These are phyloP conservation scores for Morone chrysops DNA, from an alignment of 2,113 vertebrate genomes.

Conservation along the genomic window DNA sequence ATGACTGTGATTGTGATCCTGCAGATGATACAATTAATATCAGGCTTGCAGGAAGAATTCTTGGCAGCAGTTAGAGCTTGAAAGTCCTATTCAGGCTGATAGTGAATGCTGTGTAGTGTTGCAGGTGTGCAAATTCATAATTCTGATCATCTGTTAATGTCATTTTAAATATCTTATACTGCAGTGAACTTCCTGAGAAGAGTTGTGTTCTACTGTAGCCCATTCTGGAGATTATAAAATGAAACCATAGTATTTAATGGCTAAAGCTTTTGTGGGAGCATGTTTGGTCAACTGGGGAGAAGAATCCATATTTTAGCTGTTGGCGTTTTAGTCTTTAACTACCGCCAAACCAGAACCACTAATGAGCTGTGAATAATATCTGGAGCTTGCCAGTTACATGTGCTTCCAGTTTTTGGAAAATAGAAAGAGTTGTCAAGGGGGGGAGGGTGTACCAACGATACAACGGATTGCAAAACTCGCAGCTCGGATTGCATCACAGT, in stretches of 20 bases:
- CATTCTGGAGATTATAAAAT: not conserved
- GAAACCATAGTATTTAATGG: not conserved
- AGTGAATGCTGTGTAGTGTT: not conserved
- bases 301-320: not conserved
- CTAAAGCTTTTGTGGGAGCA: not conserved
- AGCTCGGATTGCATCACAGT: too few species aligned
- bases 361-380: too few species aligned
- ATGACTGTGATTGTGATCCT: not conserved
- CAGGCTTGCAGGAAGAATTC: not conserved
- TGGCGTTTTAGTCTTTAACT: not conserved
- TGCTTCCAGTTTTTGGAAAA: not conserved
- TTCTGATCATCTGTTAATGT: not conserved
- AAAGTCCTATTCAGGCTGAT: not conserved
- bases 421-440: too few species aligned
- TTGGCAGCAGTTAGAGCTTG: conserved; percentile 7
- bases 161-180: not conserved
- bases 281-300: not conserved
- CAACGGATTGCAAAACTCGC: too few species aligned
- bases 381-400: not conserved
- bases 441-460: too few species aligned
- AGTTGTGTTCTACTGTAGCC: not conserved
- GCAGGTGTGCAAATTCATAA: not conserved
- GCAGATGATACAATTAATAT: conserved; percentile 10
- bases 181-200: not conserved
- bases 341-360: not conserved